Base-by-base conservation (phyloP, 2,113 vertebrate genomes). In the Myrmecophaga tridactyla region DNA sequence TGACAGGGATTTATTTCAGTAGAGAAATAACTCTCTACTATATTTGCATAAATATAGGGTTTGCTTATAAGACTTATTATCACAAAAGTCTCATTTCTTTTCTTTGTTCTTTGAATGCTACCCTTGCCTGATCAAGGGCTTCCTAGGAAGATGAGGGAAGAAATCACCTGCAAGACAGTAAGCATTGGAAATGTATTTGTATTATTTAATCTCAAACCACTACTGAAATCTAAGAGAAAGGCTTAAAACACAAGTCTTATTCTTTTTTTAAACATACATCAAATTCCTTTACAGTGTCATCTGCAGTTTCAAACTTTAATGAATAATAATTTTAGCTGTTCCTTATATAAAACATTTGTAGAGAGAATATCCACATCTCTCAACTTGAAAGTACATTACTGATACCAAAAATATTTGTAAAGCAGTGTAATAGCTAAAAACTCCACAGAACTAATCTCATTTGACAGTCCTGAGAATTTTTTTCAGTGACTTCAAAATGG, bases 291-390 rank as follows among this genome's bases (percentile, higher is more conserved):
- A 58, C 21, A 76, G 86, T 86, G 63, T 92, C 77, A 92, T 41
- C 43, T 78, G 31, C 96, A 87, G 94, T 82, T 95, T 95, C 76
- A 93, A 81, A 65, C 58, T 92, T 94, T 94, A 96, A 85, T n/a
- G n/a, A n/a, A n/a, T n/a, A n/a, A n/a, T n/a, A n/a, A n/a, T n/a
- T n/a, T n/a, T n/a, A n/a, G n/a, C n/a, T n/a, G n/a, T n/a, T n/a
- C n/a, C n/a, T n/a, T n/a, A n/a, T n/a, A n/a, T n/a, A n/a, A n/a
- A n/a, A n/a, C n/a, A n/a, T n/a, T n/a, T n/a, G n/a, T n/a, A n/a
- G n/a, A n/a, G n/a, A n/a, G n/a, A n/a, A n/a, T n/a, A n/a, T n/a
- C n/a, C n/a, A n/a, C n/a, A n/a, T n/a, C n/a, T n/a, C n/a, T n/a
- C n/a, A n/a, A n/a, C n/a, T n/a, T n/a, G n/a, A n/a, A n/a, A n/a